Evolutionary conservation across 2,797 vertebrate genomes (phyloP).

Genomic region (Tenualosa ilisha): DNA sequence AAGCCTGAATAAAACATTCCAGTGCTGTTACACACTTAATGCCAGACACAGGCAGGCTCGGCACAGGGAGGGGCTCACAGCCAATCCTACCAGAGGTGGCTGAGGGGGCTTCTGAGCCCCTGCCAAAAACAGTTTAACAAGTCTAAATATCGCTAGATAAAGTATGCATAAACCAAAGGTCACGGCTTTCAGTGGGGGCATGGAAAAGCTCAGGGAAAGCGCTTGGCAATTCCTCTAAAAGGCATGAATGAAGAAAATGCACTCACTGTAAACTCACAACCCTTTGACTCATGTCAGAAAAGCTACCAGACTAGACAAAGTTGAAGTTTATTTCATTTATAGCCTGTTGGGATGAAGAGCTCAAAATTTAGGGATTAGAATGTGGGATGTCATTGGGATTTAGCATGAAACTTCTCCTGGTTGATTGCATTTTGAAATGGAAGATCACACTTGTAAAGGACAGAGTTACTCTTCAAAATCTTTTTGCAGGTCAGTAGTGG

Average conservation of each 20-base stretch:
- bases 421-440: background rate
- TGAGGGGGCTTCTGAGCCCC: constrained; percentile 15
- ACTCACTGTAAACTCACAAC: background rate
- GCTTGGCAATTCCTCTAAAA: background rate
- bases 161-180: constrained; percentile 38
- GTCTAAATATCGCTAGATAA: constrained; percentile 34
- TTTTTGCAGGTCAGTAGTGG: background rate
- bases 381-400: constrained; percentile 1
- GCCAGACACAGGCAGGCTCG: constrained; percentile 46
- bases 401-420: background rate
- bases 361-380: constrained; percentile 23
- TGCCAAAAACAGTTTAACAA: constrained; percentile 44
- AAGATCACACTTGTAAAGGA: background rate
- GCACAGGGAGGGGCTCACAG: constrained; percentile 28
- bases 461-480: background rate
- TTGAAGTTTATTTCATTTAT: background rate
- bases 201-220: background rate
- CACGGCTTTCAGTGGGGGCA: constrained; percentile 30
- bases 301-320: background rate
- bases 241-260: constrained; percentile 10
- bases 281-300: background rate
- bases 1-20: constrained; percentile 50
- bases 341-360: constrained; percentile 13
- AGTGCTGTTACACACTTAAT: constrained; percentile 40
- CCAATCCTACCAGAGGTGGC: constrained; percentile 26